A percentile compares a stretch with the other conserved stretches of the same genome.
phyloP scores from a whole-genome alignment of 2,888 invertebrate genomes.

The Drosophila mettleri region DNA sequence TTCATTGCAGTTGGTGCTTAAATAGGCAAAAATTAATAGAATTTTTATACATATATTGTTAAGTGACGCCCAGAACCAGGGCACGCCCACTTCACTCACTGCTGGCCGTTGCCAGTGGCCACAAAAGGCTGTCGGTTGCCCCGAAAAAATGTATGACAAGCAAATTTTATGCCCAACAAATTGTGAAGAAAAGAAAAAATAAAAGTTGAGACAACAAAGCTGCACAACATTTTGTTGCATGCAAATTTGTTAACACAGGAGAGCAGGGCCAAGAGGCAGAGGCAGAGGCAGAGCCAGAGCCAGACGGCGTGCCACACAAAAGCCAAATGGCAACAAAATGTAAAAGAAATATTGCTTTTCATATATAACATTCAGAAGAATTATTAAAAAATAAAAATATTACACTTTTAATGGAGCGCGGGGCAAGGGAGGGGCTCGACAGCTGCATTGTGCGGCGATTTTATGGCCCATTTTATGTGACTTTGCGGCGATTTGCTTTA shows the following conservation, averaged over 20 bases:
- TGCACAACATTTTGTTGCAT: slow-evolving; percentile 63
- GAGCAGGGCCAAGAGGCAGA: neutral
- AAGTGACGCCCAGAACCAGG: slow-evolving; percentile 21
- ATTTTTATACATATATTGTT: slow-evolving; percentile 19
- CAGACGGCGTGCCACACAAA: slow-evolving; percentile 31
- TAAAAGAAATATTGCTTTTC: slow-evolving; percentile 43
- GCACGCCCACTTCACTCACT: slow-evolving; percentile 14
- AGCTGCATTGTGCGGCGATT: slow-evolving; percentile 55
- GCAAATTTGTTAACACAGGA: slow-evolving; percentile 62
- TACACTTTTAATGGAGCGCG: neutral
- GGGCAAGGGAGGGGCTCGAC: slow-evolving; percentile 25
- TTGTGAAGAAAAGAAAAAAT: slow-evolving; percentile 26
- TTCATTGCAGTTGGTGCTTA: slow-evolving; percentile 42
- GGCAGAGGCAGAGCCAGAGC: neutral
- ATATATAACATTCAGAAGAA: slow-evolving; percentile 57
- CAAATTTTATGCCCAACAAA: slow-evolving; percentile 63
- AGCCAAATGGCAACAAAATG: slow-evolving; percentile 38
- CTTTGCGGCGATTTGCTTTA: slow-evolving; percentile 49
- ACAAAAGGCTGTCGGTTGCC: slow-evolving; percentile 54
- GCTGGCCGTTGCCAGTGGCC: slow-evolving; percentile 20
- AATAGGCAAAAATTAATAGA: slow-evolving; percentile 2
- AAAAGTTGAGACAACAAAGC: slow-evolving; percentile 41
- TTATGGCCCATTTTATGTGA: slow-evolving; percentile 48
- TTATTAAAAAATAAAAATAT: slow-evolving; percentile 44
- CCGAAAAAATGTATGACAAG: slow-evolving; percentile 60